A percentile compares a stretch with the other conserved stretches of the same genome.
These are phyloP conservation scores for Mustelus asterias DNA, from an alignment of 2,113 vertebrate genomes.

Conservation along the genomic window DNA sequence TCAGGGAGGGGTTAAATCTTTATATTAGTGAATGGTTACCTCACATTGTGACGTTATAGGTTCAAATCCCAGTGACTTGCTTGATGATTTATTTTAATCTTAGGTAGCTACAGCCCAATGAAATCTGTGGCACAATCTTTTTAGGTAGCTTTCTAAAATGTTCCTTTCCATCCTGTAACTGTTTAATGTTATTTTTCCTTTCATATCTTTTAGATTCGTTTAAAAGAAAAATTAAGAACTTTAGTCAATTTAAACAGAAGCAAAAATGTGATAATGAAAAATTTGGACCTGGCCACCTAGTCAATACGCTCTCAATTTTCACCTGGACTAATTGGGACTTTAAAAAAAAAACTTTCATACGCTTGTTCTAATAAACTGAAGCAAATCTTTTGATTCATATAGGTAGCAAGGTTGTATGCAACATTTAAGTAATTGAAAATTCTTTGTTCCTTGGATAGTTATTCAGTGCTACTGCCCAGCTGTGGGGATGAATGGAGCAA, in stretches of 20 bases:
- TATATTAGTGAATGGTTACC: neutral
- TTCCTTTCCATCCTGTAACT: neutral
- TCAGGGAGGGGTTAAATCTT: neutral
- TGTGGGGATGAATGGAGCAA: constrained; percentile 46
- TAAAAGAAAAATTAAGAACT: neutral
- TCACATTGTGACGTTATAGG: neutral
- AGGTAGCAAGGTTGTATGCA: constrained; percentile 5
- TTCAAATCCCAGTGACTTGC: neutral
- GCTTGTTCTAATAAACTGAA: neutral
- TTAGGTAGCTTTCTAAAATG: neutral
- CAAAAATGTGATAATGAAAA: neutral
- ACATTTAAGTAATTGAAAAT: neutral
- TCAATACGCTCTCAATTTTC: neutral
- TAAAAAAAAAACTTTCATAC: neutral
- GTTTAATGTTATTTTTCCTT: neutral
- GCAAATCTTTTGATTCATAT: neutral
- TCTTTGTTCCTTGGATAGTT: constrained; percentile 14
- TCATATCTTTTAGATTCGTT: neutral
- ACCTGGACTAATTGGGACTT: neutral
- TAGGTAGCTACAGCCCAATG: neutral
- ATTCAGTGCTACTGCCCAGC: neutral
- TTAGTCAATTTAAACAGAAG: neutral
- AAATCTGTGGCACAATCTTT: neutral
- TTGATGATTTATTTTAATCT: neutral
- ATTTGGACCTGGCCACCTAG: neutral